phyloP scores from a whole-genome alignment of 2,113 vertebrate species.

The Protomyctophum bolini region DNA sequence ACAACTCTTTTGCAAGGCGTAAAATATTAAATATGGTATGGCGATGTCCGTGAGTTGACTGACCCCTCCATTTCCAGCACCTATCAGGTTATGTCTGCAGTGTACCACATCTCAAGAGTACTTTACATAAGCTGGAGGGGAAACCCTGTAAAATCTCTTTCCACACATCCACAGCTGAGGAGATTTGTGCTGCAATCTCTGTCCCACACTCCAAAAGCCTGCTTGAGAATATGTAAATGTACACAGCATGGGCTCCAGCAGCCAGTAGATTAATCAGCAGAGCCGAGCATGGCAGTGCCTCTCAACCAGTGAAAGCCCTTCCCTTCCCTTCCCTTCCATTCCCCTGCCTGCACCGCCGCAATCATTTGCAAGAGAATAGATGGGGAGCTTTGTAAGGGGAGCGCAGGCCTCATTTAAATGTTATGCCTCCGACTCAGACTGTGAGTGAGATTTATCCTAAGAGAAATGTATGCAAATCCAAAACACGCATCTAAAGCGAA shows the following conservation, averaged over 20 bases:
- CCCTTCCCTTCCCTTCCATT: slow-evolving; percentile 27
- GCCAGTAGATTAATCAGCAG: slow-evolving; percentile 75
- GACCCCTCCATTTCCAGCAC: slow-evolving; percentile 50
- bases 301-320: slow-evolving; percentile 58
- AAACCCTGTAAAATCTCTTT: slow-evolving; percentile 51
- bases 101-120: slow-evolving; percentile 53
- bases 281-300: slow-evolving; percentile 62
- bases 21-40: not conserved
- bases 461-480: slow-evolving; percentile 81
- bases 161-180: slow-evolving; percentile 44
- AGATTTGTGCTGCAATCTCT: slow-evolving; percentile 65
- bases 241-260: slow-evolving; percentile 71
- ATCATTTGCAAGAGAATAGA: slow-evolving; percentile 78
- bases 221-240: slow-evolving; percentile 78
- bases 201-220: slow-evolving; percentile 64
- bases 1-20: no score
- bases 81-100: slow-evolving; percentile 49
- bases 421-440: slow-evolving; percentile 75
- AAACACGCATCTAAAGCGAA: slow-evolving; percentile 74
- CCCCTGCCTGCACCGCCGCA: slow-evolving; percentile 43
- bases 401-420: slow-evolving; percentile 80
- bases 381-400: slow-evolving; percentile 66
- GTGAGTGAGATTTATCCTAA: slow-evolving; percentile 76
- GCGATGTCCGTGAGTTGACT: slow-evolving; percentile 40
- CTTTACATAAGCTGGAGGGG: slow-evolving; percentile 62